Conservation (phyloP, 1,140 invertebrate genomes). For the Vollenhovia emeryi region DNA sequence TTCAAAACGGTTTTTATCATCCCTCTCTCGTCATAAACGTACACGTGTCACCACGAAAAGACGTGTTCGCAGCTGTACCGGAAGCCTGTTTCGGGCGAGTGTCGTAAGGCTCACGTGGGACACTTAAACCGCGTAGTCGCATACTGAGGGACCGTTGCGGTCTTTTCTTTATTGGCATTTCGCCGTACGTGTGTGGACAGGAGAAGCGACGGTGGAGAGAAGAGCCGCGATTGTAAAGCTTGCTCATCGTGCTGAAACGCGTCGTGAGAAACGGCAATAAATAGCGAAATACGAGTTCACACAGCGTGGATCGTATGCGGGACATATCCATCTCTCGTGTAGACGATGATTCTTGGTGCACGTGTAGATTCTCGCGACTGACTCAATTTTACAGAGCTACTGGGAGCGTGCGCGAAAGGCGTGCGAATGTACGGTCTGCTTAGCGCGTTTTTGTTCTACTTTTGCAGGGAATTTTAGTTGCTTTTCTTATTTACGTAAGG, state of each 20-base stretch:
- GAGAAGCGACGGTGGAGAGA: not conserved
- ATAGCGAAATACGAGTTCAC: conserved; percentile 18
- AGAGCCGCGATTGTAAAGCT: conserved; percentile 21
- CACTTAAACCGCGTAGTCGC: not conserved
- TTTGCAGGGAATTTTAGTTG: not conserved
- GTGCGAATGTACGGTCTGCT: not conserved
- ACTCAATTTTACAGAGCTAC: conserved; percentile 44
- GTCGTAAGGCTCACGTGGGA: not conserved
- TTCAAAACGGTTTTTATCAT: conserved; percentile 17
- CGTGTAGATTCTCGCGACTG: not conserved
- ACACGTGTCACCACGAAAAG: not conserved
- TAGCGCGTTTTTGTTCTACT: conserved; percentile 9
- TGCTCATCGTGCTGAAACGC: conserved; percentile 42
- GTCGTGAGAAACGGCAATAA: not conserved
- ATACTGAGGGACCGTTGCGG: not conserved
- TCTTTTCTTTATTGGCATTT: not conserved
- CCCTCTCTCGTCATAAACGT: conserved; percentile 11
- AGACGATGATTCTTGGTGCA: conserved; percentile 2
- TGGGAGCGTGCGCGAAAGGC: not conserved
- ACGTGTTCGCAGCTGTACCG: not conserved
- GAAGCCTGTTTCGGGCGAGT: not conserved
- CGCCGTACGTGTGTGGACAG: not conserved
- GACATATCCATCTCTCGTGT: not conserved
- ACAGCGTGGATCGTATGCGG: conserved; percentile 21
- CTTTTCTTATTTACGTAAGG: not conserved